phyloP scores from a whole-genome alignment of 1,140 invertebrate genomes.

The Gonatopus flavifemur region DNA sequence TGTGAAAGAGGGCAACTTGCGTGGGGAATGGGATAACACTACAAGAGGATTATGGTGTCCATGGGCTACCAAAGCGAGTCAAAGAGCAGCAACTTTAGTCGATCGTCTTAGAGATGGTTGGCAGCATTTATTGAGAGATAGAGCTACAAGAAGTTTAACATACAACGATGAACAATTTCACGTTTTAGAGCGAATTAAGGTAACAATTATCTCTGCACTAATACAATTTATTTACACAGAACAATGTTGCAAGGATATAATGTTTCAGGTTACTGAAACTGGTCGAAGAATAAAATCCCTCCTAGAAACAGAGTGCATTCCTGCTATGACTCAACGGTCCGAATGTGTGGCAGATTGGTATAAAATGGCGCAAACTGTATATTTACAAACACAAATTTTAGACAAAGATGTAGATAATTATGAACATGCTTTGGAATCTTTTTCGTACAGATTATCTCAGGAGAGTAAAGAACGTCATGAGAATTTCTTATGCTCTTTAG shows the following conservation, averaged over 20 bases:
- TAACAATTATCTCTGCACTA: constrained; percentile 20
- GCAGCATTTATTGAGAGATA: constrained; percentile 86
- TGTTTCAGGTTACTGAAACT: constrained; percentile 62
- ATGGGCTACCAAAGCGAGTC: constrained; percentile 65
- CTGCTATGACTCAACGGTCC: constrained; percentile 67
- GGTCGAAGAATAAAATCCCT: constrained; percentile 68
- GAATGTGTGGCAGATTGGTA: constrained; percentile 81
- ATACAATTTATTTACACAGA: neutral
- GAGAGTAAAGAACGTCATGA: constrained; percentile 50
- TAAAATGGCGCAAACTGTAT: constrained; percentile 80
- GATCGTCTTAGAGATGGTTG: constrained; percentile 84
- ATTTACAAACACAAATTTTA: constrained; percentile 73
- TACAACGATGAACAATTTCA: constrained; percentile 95
- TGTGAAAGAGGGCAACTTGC: constrained; percentile 61
- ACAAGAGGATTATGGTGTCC: constrained; percentile 70
- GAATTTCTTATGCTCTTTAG: constrained; percentile 35
- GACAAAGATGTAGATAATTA: constrained; percentile 70
- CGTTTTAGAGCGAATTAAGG: constrained; percentile 79
- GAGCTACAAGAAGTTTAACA: constrained; percentile 79
- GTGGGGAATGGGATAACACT: constrained; percentile 73
- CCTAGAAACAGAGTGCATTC: constrained; percentile 66
- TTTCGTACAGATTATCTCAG: constrained; percentile 45
- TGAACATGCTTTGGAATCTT: constrained; percentile 48
- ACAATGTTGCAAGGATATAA: neutral
- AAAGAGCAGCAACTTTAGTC: constrained; percentile 73